phyloP scores from a whole-genome alignment of 1,140 invertebrate genomes.

The Bursaphelenchus mucronatus region DNA sequence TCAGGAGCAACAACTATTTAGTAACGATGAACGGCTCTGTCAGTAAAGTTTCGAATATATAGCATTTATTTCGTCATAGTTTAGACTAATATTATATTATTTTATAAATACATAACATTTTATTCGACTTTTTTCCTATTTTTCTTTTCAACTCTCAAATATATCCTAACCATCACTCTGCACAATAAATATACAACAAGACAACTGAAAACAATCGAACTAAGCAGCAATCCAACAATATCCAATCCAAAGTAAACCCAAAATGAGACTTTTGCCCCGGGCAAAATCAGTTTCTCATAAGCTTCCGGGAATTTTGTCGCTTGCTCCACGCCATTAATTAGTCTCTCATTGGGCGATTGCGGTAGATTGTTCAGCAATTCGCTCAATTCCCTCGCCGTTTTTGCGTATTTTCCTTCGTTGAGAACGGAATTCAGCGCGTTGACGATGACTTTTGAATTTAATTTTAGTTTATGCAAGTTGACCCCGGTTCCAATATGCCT shows the following conservation, averaged over 20 bases:
- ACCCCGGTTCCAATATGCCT: conserved; percentile 14
- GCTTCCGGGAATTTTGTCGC: neutral
- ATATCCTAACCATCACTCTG: too few relatives aligned
- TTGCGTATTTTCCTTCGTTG: conserved; percentile 5
- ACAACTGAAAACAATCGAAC: neutral
- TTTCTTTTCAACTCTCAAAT: too few relatives aligned
- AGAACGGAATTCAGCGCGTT: conserved; percentile 4
- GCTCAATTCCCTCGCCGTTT: conserved; percentile 14
- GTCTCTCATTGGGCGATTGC: neutral
- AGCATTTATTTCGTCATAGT: too few relatives aligned
- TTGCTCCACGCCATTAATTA: conserved; percentile 1
- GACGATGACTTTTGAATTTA: conserved; percentile 1
- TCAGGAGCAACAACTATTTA: too few relatives aligned
- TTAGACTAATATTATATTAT: too few relatives aligned
- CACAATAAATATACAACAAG: too few relatives aligned
- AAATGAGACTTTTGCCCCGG: neutral
- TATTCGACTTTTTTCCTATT: too few relatives aligned
- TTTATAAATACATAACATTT: too few relatives aligned
- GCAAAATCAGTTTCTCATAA: neutral
- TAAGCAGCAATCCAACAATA: neutral
- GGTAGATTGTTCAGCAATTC: neutral
- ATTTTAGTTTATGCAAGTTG: conserved; percentile 1
- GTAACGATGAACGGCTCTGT: too few relatives aligned
- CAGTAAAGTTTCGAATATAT: too few relatives aligned
- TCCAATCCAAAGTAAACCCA: neutral